These are phyloP conservation scores for Bombus superbus DNA, from an alignment of 1,140 invertebrate genomes.

Conservation along the genomic window DNA sequence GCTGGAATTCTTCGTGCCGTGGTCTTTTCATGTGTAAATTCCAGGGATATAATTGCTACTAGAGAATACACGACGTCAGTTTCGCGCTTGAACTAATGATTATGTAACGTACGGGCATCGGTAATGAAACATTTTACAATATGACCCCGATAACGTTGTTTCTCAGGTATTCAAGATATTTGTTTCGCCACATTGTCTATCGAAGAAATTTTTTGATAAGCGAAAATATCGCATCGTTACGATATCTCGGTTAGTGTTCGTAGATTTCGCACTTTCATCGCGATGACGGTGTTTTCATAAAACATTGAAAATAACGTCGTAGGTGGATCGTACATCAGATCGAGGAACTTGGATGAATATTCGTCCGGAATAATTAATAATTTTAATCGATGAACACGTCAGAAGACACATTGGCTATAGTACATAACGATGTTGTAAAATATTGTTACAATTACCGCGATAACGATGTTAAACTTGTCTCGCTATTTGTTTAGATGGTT, in stretches of 20 bases:
- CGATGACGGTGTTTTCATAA: background rate
- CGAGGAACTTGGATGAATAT: background rate
- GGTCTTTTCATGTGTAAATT: slow-evolving; percentile 78
- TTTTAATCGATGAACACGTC: background rate
- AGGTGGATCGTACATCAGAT: background rate
- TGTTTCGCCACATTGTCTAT: background rate
- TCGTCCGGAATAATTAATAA: background rate
- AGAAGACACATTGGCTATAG: background rate
- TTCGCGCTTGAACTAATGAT: slow-evolving; percentile 35
- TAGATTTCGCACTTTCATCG: background rate
- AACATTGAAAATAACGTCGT: background rate
- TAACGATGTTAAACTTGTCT: background rate
- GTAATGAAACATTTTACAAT: slow-evolving; percentile 42
- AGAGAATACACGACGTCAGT: slow-evolving; percentile 39
- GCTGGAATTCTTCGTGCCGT: slow-evolving; percentile 65
- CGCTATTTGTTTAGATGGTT: background rate
- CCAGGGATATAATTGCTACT: slow-evolving; percentile 64
- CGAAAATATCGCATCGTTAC: background rate
- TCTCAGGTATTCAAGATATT: slow-evolving; percentile 7
- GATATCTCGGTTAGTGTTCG: background rate
- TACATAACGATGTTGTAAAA: too few species aligned
- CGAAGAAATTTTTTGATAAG: background rate
- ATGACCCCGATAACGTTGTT: slow-evolving; percentile 47
- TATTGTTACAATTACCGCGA: background rate
- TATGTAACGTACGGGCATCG: slow-evolving; percentile 48